Evolutionary conservation across 1,140 invertebrate genomes (phyloP), one percentile per base, ranked within the genome.

Genomic region (Leptinotarsa defecta): DNA sequence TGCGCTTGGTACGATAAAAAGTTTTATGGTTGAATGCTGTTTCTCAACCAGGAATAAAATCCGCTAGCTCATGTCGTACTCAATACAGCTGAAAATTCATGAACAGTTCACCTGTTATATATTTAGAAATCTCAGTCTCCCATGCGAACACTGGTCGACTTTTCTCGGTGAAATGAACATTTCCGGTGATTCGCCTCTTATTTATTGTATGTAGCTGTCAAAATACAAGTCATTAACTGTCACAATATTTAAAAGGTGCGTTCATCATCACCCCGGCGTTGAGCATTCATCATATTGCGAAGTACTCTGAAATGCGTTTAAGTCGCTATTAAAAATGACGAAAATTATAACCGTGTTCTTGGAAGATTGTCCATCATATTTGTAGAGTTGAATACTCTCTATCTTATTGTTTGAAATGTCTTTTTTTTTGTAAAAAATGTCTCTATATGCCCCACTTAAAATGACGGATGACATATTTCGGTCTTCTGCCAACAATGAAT

Each of bases 121-220:
- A 82, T 82, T 81, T 82, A 81, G 81, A 80, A 79, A 80, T 81
- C 77, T 76, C 74, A 73, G 77, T 75, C 52, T 73, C 65, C 76
- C 77, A 76, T 80, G 78, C 74, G 74, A 68, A 71, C 74, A 62
- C 70, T 62, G 22, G 43, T 34, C 49, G 70, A 27, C 48, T 71
- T 71, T 71, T 48, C 61, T 62, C 48, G 27, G 76, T 73, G 79
- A 79, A 80, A 80, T 78, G 78, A 72, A 79, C 79, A 76, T 81
- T 79, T 81, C 81, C 81, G 81, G 81, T 74, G 77, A 79, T 80
- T 80, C 72, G 76, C 49, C 68, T 52, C 57, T 81, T 80, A 80
- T 80, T 81, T 81, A 81, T 81, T 73, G 77, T 76, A 71, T 79
- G 78, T 79, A 77, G 68, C 76, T 79, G 80, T 81, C 80, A 80